A percentile compares a stretch with the other conserved stretches of the same genome.
Evolutionary conservation across 1,140 invertebrate species (phyloP).

Genomic region (Apocrypta bakeri): DNA sequence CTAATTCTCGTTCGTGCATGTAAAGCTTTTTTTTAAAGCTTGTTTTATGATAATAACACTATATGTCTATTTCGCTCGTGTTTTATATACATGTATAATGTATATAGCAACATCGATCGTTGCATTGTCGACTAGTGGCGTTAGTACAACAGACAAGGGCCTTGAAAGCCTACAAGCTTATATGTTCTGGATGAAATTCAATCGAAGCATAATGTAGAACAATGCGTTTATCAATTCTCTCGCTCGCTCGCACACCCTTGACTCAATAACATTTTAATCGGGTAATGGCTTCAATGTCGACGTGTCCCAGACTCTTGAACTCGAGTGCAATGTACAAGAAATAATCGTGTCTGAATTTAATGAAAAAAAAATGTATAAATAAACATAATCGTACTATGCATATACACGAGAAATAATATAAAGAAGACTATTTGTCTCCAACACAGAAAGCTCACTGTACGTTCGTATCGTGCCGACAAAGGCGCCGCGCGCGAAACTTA

Average conservation of each 20-base stretch:
- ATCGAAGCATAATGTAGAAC: slow-evolving; percentile 33
- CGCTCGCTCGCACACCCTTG: neutral
- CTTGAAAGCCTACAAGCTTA: slow-evolving; percentile 7
- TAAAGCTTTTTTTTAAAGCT: neutral
- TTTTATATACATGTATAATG: too few species aligned
- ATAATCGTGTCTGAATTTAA: neutral
- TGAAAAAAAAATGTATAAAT: neutral
- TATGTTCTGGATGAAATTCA: neutral
- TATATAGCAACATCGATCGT: too few species aligned
- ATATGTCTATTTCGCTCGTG: too few species aligned
- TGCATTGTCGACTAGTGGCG: neutral
- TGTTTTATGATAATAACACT: neutral
- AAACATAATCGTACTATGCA: too few species aligned
- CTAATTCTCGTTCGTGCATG: neutral
- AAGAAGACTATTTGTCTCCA: too few species aligned
- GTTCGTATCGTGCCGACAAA: too few species aligned
- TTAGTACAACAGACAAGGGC: neutral
- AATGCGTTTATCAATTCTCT: slow-evolving; percentile 39
- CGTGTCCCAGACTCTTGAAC: neutral
- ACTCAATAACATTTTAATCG: slow-evolving; percentile 46
- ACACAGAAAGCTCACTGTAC: neutral
- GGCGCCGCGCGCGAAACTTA: neutral
- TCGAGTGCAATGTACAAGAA: neutral
- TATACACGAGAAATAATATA: too few species aligned
- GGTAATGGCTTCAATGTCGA: slow-evolving; percentile 2